Evolutionary conservation across 2,888 invertebrate species (phyloP), one percentile per base, ranked within the genome.

Genomic region (Hipparchia semele): DNA sequence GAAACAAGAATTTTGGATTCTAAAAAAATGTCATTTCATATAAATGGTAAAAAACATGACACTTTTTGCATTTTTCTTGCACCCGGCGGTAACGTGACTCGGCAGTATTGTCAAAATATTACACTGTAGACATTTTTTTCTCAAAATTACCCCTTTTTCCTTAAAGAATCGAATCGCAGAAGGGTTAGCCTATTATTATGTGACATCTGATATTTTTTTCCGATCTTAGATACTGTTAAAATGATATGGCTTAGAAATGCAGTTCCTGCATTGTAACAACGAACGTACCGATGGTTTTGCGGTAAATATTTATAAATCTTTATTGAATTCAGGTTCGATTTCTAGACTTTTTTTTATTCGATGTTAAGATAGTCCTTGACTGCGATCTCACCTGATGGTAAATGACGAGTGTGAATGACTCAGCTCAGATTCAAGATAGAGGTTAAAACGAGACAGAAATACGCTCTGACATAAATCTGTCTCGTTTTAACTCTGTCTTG

Each of bases 41-140:
- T 67, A 72, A 77, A 33, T 59, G 9, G 9, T 9, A 9, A 10
- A 12, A 39, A 39, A 39, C 0, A 23, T 23, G 23, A 39, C 39
- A 39, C 5, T 39, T 39, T 39, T 39, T 39, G 39, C 2, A 54
- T 12, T 78, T 68, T 74, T 77, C 59, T 65, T 69, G 75, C 79
- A 83, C 80, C 86, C 77, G 82, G 82, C 82, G 74, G 91, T 89
- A 90, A 90, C 88, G 80, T 90, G 91, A 90, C 84, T 84, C 89
- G 82, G 86, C 86, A 85, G 84, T 91, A 92, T 93, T 92, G 92
- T 92, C 93, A 93, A 90, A 93, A 93, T 92, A 94, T 93, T 92
- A 89, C 86, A 85, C 85, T 83, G 86, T 85, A 79, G 74, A 82
- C 81, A 83, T 81, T 84, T 80, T 88, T 90, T 89, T 82, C 73